Percentiles rank a stretch among this genome's conserved stretches.
Evolutionary conservation across 2,113 vertebrate species (phyloP).

Genomic region (Copsychus sechellarum): DNA sequence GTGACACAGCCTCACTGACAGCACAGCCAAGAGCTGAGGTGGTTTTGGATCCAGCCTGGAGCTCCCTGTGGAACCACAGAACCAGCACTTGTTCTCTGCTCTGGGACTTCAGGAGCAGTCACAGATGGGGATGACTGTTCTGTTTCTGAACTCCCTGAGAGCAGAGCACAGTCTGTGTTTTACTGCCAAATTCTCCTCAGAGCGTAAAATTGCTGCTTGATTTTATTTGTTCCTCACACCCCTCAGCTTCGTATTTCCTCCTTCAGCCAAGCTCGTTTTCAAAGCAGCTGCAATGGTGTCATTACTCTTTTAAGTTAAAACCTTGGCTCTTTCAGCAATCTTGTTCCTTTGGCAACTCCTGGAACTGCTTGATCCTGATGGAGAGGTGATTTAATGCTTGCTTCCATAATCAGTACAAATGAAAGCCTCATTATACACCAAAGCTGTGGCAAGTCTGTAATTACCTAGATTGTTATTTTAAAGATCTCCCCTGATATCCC

Average conservation of each 20-base stretch:
- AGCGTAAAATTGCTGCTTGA: background rate
- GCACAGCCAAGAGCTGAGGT: background rate
- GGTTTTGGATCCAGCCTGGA: background rate
- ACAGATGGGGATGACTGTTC: background rate
- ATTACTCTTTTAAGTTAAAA: slow-evolving; percentile 49
- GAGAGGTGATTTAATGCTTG: slow-evolving; percentile 23
- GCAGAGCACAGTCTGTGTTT: background rate
- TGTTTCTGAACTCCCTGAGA: background rate
- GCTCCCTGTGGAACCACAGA: background rate
- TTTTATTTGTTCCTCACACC: background rate
- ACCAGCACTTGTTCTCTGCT: background rate
- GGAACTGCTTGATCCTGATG: background rate
- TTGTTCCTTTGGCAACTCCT: slow-evolving; percentile 16
- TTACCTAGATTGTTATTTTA: slow-evolving; percentile 35
- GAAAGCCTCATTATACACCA: slow-evolving; percentile 23
- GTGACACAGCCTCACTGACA: background rate
- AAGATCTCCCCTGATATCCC: slow-evolving; percentile 2
- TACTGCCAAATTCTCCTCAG: background rate
- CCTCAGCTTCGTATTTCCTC: background rate
- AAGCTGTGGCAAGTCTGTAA: slow-evolving; percentile 35
- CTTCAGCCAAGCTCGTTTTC: background rate
- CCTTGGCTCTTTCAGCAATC: slow-evolving; percentile 4
- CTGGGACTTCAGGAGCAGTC: background rate
- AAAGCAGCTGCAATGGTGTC: slow-evolving; percentile 8
- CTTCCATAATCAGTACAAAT: slow-evolving; percentile 36